Evolutionary conservation across 2,113 vertebrate species (phyloP).

Genomic region (Chloropsis hardwickii): DNA sequence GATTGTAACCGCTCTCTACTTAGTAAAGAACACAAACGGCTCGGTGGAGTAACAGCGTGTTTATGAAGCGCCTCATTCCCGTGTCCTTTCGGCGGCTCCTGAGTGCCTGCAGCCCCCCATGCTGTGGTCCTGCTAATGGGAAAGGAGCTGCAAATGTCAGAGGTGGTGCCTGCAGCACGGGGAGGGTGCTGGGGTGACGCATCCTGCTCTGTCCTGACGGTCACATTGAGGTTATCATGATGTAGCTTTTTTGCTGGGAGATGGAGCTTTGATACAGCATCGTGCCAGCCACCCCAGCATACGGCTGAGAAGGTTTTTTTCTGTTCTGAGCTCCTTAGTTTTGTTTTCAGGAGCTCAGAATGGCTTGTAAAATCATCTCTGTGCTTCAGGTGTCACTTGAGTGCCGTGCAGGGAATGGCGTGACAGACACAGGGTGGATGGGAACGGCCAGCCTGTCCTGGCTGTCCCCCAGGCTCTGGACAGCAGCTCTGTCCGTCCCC

Average conservation of each 20-base stretch:
- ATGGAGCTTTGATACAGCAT: not conserved
- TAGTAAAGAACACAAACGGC: constrained; percentile 59
- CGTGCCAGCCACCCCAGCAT: rapidly evolving
- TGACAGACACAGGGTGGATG: rapidly evolving
- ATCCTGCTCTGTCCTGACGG: rapidly evolving
- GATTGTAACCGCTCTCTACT: constrained; percentile 43
- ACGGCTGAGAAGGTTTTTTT: not conserved
- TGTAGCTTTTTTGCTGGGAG: not conserved
- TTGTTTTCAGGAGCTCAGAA: not conserved
- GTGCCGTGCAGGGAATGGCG: rapidly evolving
- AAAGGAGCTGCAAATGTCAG: not conserved
- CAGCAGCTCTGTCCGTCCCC: not conserved
- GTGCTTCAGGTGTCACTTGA: not conserved
- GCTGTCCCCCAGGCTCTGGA: not conserved
- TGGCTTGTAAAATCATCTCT: not conserved
- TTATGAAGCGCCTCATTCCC: constrained; percentile 9
- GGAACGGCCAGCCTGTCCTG: not conserved
- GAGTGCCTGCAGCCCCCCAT: not conserved
- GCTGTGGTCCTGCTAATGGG: not conserved
- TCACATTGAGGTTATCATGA: not conserved
- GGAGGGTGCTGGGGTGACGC: not conserved
- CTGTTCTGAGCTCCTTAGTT: not conserved
- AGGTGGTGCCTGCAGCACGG: not conserved
- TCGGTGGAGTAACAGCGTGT: constrained; percentile 5
- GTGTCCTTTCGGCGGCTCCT: not conserved